These are phyloP conservation scores for Notocelia uddmanniana DNA, from an alignment of 2,888 invertebrate species.

Conservation along the genomic window DNA sequence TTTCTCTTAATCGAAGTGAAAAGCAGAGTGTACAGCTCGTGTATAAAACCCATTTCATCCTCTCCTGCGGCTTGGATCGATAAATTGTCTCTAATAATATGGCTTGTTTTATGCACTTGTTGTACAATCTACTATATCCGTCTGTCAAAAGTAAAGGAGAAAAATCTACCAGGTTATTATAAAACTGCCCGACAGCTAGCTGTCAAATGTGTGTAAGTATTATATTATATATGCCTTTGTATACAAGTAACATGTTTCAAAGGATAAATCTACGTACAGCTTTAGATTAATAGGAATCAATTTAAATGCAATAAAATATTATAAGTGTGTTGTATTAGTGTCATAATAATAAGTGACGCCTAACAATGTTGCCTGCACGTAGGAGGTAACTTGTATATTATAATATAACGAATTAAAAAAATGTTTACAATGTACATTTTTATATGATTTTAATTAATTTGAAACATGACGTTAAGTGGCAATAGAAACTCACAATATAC, in stretches of 20 bases:
- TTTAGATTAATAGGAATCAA: slow-evolving; percentile 42
- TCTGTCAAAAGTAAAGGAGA: too few relatives aligned
- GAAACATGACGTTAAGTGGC: not conserved
- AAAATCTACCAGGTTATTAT: too few relatives aligned
- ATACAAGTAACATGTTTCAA: not conserved
- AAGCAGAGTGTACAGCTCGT: too few relatives aligned
- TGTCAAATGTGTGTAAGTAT: too few relatives aligned
- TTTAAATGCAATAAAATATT: slow-evolving; percentile 42
- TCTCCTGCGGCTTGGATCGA: too few relatives aligned
- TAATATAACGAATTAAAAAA: not conserved
- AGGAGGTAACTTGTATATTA: not conserved
- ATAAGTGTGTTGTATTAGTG: slow-evolving; percentile 11
- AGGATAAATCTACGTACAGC: not conserved
- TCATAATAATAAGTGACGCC: slow-evolving; percentile 19
- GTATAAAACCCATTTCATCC: too few relatives aligned
- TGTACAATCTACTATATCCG: too few relatives aligned
- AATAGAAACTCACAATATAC: not conserved
- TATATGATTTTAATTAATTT: not conserved
- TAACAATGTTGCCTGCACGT: slow-evolving; percentile 27
- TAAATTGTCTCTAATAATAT: too few relatives aligned
- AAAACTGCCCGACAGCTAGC: too few relatives aligned
- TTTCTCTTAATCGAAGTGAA: too few relatives aligned
- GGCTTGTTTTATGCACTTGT: too few relatives aligned
- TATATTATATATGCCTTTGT: not conserved
- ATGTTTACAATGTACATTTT: not conserved